These are phyloP conservation scores for Orthosia gracilis DNA, from an alignment of 2,888 invertebrate genomes.

Conservation along the genomic window DNA sequence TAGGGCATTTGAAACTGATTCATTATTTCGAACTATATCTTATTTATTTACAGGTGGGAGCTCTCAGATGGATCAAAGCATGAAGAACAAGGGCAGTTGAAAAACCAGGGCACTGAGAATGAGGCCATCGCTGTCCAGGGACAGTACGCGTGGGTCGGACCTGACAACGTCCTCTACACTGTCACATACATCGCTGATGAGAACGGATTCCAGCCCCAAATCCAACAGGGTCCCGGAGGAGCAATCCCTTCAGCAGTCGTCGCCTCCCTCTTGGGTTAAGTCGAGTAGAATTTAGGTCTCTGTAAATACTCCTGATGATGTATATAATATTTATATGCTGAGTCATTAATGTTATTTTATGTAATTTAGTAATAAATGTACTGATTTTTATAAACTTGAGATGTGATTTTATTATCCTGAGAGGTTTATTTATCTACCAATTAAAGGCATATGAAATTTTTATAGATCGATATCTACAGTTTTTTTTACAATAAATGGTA, in stretches of 20 bases:
- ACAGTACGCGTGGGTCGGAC: constrained; percentile 90
- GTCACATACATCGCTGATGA: constrained; percentile 92
- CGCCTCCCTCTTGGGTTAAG: constrained; percentile 83
- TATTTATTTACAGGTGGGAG: constrained; percentile 85
- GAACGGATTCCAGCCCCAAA: constrained; percentile 87
- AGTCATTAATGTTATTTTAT: constrained; percentile 66
- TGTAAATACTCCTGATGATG: constrained; percentile 78
- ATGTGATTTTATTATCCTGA: constrained; percentile 20
- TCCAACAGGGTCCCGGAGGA: constrained; percentile 85
- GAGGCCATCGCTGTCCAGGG: constrained; percentile 91
- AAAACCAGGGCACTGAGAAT: constrained; percentile 90
- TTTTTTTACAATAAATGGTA: too few relatives aligned
- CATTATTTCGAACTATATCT: neutral
- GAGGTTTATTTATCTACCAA: too few relatives aligned
- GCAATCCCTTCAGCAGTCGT: constrained; percentile 81
- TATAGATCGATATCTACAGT: too few relatives aligned
- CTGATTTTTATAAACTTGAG: constrained; percentile 22
- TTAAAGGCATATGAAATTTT: too few relatives aligned
- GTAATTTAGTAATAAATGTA: constrained; percentile 56
- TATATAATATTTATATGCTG: constrained; percentile 89
- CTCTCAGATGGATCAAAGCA: constrained; percentile 91
- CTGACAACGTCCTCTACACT: constrained; percentile 91
- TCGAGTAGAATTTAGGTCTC: constrained; percentile 55
- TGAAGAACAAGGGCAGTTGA: constrained; percentile 90
- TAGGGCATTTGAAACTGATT: neutral